Percentiles rank a stretch among this genome's conserved stretches.
These are phyloP conservation scores for Hyperopisus bebe DNA, from an alignment of 2,113 vertebrate species.

Conservation along the genomic window DNA sequence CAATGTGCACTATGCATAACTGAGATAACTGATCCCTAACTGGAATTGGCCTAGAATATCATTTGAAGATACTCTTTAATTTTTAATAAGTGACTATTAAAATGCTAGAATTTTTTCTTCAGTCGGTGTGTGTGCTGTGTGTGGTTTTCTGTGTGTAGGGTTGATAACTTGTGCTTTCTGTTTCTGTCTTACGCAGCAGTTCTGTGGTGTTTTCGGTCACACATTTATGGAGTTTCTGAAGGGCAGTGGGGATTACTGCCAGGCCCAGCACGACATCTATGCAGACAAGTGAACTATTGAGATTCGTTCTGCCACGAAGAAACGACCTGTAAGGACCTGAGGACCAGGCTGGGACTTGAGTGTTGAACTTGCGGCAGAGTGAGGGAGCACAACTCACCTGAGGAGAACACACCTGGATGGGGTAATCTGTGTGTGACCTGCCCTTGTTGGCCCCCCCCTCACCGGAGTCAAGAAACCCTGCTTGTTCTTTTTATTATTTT, in stretches of 20 bases:
- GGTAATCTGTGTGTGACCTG: constrained; percentile 94
- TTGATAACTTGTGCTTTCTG: neutral
- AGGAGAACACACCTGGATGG: constrained; percentile 92
- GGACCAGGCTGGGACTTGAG: constrained; percentile 57
- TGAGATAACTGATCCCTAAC: neutral
- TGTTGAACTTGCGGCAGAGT: constrained; percentile 62
- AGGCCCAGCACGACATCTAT: constrained; percentile 99
- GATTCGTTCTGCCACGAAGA: constrained; percentile 75
- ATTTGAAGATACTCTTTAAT: neutral
- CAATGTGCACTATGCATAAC: neutral
- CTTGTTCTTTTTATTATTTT: constrained; percentile 73
- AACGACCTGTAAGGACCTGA: constrained; percentile 70
- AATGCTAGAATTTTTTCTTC: neutral
- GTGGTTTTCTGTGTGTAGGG: neutral
- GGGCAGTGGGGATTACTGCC: constrained; percentile 99
- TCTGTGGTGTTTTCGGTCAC: constrained; percentile 99
- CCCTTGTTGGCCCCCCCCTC: constrained; percentile 86
- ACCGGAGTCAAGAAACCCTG: constrained; percentile 68
- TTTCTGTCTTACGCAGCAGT: constrained; percentile 76
- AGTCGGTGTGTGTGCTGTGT: neutral
- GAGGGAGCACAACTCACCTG: constrained; percentile 73
- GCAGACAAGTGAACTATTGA: constrained; percentile 98
- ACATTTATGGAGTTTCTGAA: constrained; percentile 99
- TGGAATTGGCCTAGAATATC: neutral
- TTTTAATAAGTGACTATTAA: neutral